A percentile compares a stretch with the other conserved stretches of the same genome.
Conservation (phyloP, 2,888 invertebrate species). For the Gymnosoma rotundatum region DNA sequence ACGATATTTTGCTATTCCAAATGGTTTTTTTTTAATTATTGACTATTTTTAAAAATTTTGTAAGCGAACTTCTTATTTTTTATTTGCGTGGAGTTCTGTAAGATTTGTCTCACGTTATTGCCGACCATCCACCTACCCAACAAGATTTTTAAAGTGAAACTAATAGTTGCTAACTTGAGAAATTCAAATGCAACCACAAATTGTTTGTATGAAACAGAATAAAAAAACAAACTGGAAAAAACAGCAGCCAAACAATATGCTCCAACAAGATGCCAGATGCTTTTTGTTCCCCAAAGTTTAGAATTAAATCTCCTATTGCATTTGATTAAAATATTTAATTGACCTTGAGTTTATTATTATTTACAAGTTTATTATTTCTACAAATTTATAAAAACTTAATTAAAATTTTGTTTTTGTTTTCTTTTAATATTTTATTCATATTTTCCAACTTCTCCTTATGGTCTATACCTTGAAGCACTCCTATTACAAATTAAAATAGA, state of each 20-base stretch:
- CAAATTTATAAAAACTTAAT: too few relatives aligned
- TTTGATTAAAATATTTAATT: too few relatives aligned
- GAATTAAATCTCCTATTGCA: too few relatives aligned
- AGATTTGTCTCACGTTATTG: slow-evolving; percentile 1
- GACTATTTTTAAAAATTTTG: slow-evolving; percentile 13
- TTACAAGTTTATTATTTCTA: too few relatives aligned
- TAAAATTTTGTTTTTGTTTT: too few relatives aligned
- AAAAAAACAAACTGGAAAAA: slow-evolving; percentile 40
- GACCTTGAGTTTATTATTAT: too few relatives aligned
- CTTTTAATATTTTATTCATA: too few relatives aligned
- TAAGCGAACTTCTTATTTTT: slow-evolving; percentile 20
- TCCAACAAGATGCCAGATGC: slow-evolving; percentile 15
- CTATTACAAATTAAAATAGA: too few relatives aligned
- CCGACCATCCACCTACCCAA: slow-evolving; percentile 69
- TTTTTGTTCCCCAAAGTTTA: background rate
- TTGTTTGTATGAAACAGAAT: slow-evolving; percentile 5
- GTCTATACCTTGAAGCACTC: too few relatives aligned
- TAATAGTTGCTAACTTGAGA: slow-evolving; percentile 67
- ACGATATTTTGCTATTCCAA: slow-evolving; percentile 35
- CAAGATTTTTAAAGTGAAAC: slow-evolving; percentile 69
- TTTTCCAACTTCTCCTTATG: too few relatives aligned
- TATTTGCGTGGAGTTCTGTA: slow-evolving; percentile 27
- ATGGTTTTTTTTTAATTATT: slow-evolving; percentile 21
- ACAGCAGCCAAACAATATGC: slow-evolving; percentile 45
- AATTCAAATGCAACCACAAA: slow-evolving; percentile 65